These are phyloP conservation scores for Polyploca ridens DNA, from an alignment of 2,888 invertebrate species.

Conservation along the genomic window DNA sequence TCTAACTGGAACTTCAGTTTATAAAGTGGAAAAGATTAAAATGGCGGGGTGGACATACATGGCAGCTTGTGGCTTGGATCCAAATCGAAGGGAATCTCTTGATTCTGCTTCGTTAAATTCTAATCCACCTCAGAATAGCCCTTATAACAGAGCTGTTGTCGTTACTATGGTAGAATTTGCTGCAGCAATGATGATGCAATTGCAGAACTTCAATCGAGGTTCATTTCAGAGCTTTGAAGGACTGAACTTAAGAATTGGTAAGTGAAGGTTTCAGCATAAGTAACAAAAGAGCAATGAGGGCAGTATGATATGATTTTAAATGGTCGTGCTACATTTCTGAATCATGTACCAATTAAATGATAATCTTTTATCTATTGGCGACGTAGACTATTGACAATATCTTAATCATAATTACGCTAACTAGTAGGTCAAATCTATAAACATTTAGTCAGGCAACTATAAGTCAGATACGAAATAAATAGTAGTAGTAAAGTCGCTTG, in stretches of 20 bases:
- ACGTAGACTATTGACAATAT: too few species aligned
- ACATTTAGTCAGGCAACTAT: too few species aligned
- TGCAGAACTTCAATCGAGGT: slow-evolving; percentile 83
- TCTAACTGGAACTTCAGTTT: slow-evolving; percentile 84
- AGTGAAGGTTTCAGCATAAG: slow-evolving; percentile 25
- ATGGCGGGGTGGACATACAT: slow-evolving; percentile 98
- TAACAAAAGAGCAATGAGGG: too few species aligned
- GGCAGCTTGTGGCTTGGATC: slow-evolving; percentile 97
- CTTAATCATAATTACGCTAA: slow-evolving; percentile 14
- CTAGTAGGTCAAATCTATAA: too few species aligned
- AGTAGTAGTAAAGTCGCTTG: too few species aligned
- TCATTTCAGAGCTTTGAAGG: slow-evolving; percentile 85
- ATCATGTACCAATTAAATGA: too few species aligned
- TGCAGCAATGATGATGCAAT: slow-evolving; percentile 79
- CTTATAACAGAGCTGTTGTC: slow-evolving; percentile 71
- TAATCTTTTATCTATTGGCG: too few species aligned
- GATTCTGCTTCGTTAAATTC: slow-evolving; percentile 60
- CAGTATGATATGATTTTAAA: too few species aligned
- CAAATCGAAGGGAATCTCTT: slow-evolving; percentile 86
- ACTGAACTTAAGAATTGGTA: slow-evolving; percentile 90
- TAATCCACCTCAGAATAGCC: slow-evolving; percentile 54
- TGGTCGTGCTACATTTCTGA: too few species aligned
- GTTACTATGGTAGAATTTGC: slow-evolving; percentile 80
- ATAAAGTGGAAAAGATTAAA: slow-evolving; percentile 97
- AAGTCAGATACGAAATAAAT: too few species aligned